A percentile compares a stretch with the other conserved stretches of the same genome.
Evolutionary conservation across 2,113 vertebrate genomes (phyloP).

Genomic region (Clarias batrachus): DNA sequence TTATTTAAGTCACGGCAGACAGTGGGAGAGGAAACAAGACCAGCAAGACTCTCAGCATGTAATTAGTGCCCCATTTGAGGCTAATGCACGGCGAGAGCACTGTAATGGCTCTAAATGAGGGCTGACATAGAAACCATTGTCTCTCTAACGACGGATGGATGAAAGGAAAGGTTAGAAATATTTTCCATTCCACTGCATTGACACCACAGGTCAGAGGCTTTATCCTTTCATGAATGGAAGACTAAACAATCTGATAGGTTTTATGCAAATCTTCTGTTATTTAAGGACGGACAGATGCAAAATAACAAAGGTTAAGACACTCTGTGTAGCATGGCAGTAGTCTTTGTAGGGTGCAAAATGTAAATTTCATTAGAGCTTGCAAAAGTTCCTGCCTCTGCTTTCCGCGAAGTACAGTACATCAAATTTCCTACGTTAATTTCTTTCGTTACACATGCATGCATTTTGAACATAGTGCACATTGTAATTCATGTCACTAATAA

Average conservation of each 20-base stretch:
- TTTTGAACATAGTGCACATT: constrained; percentile 20
- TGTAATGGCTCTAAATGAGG: constrained; percentile 52
- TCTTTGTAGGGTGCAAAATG: constrained; percentile 4
- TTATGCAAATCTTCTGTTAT: constrained; percentile 30
- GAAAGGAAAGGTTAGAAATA: constrained; percentile 35
- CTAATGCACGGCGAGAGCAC: constrained; percentile 50
- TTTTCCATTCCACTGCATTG: constrained; percentile 19
- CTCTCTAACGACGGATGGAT: constrained; percentile 30
- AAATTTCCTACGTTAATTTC: constrained; percentile 32
- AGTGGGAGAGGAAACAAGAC: constrained; percentile 40
- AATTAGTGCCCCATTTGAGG: constrained; percentile 48
- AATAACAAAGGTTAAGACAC: constrained; percentile 12
- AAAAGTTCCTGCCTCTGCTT: constrained; percentile 14
- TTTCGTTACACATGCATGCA: constrained; percentile 34
- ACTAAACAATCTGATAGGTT: constrained; percentile 10
- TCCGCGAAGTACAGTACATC: not conserved
- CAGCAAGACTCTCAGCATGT: constrained; percentile 40
- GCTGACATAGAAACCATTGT: constrained; percentile 40
- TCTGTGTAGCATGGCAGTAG: not conserved
- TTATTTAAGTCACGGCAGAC: constrained; percentile 53
- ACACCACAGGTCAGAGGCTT: constrained; percentile 26
- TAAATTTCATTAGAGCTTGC: not conserved
- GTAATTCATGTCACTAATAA: constrained; percentile 44
- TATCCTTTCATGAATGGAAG: constrained; percentile 20
- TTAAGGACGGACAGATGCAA: not conserved